Base-by-base conservation (phyloP, 1,140 invertebrate species). In the Dinoponera quadriceps region DNA sequence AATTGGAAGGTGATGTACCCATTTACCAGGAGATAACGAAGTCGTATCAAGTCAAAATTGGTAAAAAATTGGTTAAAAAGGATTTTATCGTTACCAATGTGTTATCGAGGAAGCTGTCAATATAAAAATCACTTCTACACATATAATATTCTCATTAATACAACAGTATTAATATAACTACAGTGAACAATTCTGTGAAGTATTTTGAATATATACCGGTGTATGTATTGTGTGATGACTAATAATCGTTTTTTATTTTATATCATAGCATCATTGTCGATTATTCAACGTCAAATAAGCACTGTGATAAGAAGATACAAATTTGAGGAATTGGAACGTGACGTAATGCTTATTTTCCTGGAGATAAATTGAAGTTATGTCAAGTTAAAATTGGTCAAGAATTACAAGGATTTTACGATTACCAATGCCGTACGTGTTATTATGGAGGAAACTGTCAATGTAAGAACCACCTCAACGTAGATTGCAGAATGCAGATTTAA, bases 291-390 rank as follows among this genome's bases (percentile, higher is more conserved):
- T 51, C 5, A 65, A 0, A n/a, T 89, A 27, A 2, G 16, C n/a
- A 78, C 3, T 7, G 13, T 90, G 38, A 90, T 93, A 44, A 91
- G 89, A 83, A 91, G 74, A 74, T 93, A 93, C 57, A 91, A 91
- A 33, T 92, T 93, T 68, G 90, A 92, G 60, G 92, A 93, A 74
- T 78, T 93, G 25, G 91, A 93, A 59, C 68, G 48, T 20, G 72
- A 78, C 1, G 88, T 93, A 25, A 18, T 92, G 9, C 90, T 91
- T 49, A 25, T 72, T 82, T 93, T 93, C 69, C 92, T 92, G 7
- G 92, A 93, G 69, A 71, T 89, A 22, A 85, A 88, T 0, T 93
- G 92, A 92, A 27, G 27, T 13, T 62, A 68, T 16, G 33, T 93
- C 33, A 91, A 71, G 72, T 74, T 73, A 9, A 60, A 82, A 25